Conservation (phyloP, 2,113 vertebrate species). For the Dicrurus megarhynchus region DNA sequence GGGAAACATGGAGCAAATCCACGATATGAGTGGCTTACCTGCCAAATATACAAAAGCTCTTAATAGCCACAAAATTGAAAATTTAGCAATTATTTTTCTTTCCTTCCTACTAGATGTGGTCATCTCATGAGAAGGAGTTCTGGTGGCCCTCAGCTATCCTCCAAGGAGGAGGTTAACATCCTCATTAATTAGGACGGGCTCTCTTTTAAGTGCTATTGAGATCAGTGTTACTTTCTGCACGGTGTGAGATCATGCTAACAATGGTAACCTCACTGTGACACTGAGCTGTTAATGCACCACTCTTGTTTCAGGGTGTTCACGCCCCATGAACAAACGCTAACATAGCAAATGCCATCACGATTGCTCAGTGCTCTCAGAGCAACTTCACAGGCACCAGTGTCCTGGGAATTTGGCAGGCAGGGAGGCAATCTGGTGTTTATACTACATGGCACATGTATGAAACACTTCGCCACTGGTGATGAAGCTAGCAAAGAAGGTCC, state of each 20-base stretch:
- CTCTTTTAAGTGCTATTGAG: not conserved
- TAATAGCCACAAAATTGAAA: not conserved
- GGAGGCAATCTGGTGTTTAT: conserved; percentile 32
- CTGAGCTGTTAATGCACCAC: not conserved
- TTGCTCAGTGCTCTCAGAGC: not conserved
- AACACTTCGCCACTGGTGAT: not conserved
- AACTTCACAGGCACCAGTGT: not conserved
- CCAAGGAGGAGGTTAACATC: not conserved
- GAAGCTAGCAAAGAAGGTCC: not conserved
- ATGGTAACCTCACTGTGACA: not conserved
- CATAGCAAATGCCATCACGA: accelerated
- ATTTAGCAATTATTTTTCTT: not conserved
- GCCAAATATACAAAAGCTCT: not conserved
- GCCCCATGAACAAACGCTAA: not conserved
- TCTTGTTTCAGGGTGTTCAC: not conserved
- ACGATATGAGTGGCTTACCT: not conserved
- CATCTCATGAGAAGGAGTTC: not conserved
- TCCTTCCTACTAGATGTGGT: not conserved
- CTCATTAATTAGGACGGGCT: not conserved
- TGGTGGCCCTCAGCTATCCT: not conserved
- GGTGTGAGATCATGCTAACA: not conserved
- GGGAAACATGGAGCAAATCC: not conserved
- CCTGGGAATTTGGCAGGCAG: conserved; percentile 28
- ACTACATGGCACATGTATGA: not conserved
- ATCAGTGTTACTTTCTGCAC: not conserved